Evolutionary conservation across 1,140 invertebrate species (phyloP), one percentile per base, ranked within the genome.

Genomic region (Stegodyphus mimosarum): DNA sequence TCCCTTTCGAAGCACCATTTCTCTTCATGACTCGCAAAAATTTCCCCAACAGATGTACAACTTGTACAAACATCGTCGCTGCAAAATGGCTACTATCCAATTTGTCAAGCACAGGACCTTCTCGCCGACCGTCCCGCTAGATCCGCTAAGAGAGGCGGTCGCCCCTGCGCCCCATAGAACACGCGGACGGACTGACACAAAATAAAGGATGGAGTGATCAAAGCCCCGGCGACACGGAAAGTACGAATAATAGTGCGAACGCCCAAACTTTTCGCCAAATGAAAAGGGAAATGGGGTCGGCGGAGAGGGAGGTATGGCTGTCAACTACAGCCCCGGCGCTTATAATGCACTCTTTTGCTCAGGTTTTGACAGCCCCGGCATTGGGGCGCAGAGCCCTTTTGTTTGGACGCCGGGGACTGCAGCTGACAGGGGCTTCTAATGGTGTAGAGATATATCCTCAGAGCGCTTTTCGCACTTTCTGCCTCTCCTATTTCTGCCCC

Each of bases 321-420:
- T 83, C 79, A 83, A 66, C 53, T 66, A 48, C 79, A 83, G 79
- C 18, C 49, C 70, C 71, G 53, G 55, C 79, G 70, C 79, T 83
- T 83, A 83, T 83, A 83, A 83, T 83, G 79, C 79, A 83, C 79
- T 83, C 79, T 83, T 83, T 83, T 83, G 79, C 79, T 74, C 71
- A 83, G 79, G 79, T 83, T 83, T 83, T 83, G 79, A 83, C 79
- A 83, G 79, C 79, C 79, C 70, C 71, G 79, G 79, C 79, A 73
- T 83, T 83, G 79, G 79, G 79, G 79, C 79, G 77, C 77, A 71
- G 77, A 70, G 50, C 77, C 71, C 79, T 51, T 83, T 83, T 73
- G 70, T 83, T 83, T 73, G 79, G 70, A 73, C 49, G 51, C 79
- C 18, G 48, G 71, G 79, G 13, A 13, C 79, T 83, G 79, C 55